Base-by-base conservation (phyloP, 2,888 invertebrate species). In the Meteorus cinctellus region DNA sequence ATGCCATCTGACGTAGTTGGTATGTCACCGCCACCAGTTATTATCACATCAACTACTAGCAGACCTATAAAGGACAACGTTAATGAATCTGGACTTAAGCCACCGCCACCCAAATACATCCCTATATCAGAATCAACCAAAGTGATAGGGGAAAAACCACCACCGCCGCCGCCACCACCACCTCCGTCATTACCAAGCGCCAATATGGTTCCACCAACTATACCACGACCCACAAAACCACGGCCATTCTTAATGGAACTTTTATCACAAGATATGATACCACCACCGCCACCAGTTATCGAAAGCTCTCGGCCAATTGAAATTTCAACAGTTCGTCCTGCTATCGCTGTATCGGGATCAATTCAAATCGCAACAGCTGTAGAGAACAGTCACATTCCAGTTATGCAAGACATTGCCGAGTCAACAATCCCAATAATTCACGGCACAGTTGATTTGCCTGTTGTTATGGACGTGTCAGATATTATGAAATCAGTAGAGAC, bases 381-480 rank as follows among this genome's bases (percentile, higher is more conserved):
- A 1, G 86, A 87, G 5, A 87, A 86, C 12, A 89, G 89, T n/a
- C 87, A 87, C 76, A 86, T 88, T 75, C 88, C 89, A 6, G 86
- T 88, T 1, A 82, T 87, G 12, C 88, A 89, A 55, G 88, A 89
- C 29, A 82, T 85, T 8, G 63, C 63, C 19, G 89, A 89, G 75
- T 88, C 89, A 0, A 89, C 87, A 75, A 89, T 89, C 71, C 89
- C 89, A 6, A 89, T 89, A 68, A 85, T 89, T 68, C 89, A 89
- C 73, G 89, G 89, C 2, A 89, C 88, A 8, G 88, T 89, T 10
- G 89, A 89, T 78, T 83, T 89, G 16, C 89, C 89, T 4, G 84
- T 88, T 6, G 84, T 89, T 4, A 81, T 89, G 62, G 87, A 88
- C 63, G 85, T 88, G n/a, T 87, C 88, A 0, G 85, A 86, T 0